These are phyloP conservation scores for Andrena bicolor DNA, from an alignment of 2,888 invertebrate genomes.

Conservation along the genomic window DNA sequence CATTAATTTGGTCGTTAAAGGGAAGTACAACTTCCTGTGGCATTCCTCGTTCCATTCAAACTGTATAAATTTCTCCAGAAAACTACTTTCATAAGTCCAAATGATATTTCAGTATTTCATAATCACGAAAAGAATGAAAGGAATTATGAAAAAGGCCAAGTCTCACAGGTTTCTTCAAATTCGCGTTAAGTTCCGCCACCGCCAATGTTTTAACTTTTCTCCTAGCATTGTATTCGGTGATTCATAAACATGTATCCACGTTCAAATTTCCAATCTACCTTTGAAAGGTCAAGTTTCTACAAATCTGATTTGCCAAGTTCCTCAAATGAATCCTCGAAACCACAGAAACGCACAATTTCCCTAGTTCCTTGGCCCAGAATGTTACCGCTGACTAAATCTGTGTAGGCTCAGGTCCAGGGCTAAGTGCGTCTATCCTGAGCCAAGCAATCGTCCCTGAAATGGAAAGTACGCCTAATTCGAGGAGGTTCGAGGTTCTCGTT, in stretches of 20 bases:
- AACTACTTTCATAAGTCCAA: neutral
- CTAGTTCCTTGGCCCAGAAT: neutral
- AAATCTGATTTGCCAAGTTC: no score
- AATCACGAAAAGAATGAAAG: neutral
- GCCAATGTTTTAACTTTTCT: neutral
- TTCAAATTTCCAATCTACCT: no score
- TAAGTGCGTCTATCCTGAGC: neutral
- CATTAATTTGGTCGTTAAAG: no score
- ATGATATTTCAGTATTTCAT: neutral
- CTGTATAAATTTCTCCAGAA: no score
- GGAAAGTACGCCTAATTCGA: slow-evolving; percentile 53
- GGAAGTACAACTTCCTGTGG: no score
- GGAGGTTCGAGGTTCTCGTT: slow-evolving; percentile 43
- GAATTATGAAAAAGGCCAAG: neutral
- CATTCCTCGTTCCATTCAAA: no score
- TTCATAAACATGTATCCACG: no score
- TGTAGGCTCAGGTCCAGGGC: neutral
- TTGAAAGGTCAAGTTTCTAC: no score
- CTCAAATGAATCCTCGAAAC: no score
- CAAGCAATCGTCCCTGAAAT: slow-evolving; percentile 34
- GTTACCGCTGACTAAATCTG: neutral
- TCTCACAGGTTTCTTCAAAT: neutral
- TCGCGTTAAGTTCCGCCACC: neutral
- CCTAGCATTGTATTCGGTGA: neutral
- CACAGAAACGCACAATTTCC: no score